Evolutionary conservation across 92 coral and sea anemone genomes (phyloP).

Genomic region (Porites cylindrica): DNA sequence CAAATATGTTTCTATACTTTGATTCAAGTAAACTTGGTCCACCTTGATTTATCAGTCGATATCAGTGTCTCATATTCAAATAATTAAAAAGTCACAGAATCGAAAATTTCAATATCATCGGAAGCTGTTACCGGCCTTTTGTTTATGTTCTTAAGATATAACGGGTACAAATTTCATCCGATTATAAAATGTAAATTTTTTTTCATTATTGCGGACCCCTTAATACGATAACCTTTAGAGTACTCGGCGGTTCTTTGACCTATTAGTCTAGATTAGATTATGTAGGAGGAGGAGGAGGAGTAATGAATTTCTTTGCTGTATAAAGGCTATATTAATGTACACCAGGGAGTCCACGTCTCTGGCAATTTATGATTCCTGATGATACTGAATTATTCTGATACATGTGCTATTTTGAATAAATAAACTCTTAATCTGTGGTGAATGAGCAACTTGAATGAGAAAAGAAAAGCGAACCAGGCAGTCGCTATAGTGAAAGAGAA

Average conservation of each 20-base stretch:
- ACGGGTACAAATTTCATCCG: background rate
- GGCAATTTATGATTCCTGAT: background rate
- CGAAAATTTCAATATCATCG: background rate
- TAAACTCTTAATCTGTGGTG: background rate
- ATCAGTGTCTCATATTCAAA: background rate
- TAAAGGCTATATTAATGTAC: background rate
- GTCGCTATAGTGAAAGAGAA: background rate
- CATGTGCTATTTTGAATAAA: slow-evolving; percentile 26
- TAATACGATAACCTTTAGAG: too few species aligned
- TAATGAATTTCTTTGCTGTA: too few species aligned
- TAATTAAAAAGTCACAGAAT: background rate
- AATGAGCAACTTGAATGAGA: background rate
- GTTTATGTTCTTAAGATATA: background rate
- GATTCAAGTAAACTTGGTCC: background rate
- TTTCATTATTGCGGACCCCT: too few species aligned
- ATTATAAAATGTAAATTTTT: too few species aligned
- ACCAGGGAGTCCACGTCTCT: background rate
- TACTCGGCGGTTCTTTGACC: too few species aligned
- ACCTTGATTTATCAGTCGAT: background rate
- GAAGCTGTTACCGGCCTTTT: background rate
- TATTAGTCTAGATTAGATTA: too few species aligned
- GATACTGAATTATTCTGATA: background rate
- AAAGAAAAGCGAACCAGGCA: background rate
- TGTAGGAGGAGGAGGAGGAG: too few species aligned
- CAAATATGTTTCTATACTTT: too few species aligned